A percentile compares a stretch with the other conserved stretches of the same genome.
Conservation (phyloP, 2,797 vertebrate species). For the Cuculus canorus region DNA sequence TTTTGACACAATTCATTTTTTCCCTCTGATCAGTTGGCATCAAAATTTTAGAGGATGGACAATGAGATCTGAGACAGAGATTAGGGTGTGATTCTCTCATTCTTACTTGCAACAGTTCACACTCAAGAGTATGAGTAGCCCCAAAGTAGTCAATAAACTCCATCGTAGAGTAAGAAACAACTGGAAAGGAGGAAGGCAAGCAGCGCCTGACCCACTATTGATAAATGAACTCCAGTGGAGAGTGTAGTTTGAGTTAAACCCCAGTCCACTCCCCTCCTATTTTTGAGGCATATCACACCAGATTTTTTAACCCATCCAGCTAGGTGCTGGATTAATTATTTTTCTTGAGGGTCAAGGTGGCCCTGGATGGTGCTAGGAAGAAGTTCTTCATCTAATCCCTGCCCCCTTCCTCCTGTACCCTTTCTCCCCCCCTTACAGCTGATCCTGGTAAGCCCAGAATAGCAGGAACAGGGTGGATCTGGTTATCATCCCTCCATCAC, state of each 20-base stretch:
- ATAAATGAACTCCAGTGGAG: fast-evolving
- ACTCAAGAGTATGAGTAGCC: background rate
- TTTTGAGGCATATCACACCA: background rate
- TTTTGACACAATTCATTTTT: background rate
- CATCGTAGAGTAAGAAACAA: background rate
- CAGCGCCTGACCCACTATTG: background rate
- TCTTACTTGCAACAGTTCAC: background rate
- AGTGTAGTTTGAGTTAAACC: background rate
- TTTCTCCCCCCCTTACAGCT: background rate
- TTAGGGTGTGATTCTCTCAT: background rate
- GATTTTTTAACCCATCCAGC: background rate
- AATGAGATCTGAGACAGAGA: background rate
- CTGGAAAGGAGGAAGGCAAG: background rate
- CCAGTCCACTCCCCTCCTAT: background rate
- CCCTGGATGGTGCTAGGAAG: background rate
- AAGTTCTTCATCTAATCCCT: background rate
- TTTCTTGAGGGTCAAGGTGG: background rate
- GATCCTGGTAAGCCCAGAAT: background rate
- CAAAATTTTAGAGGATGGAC: background rate
- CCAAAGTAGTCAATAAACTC: background rate
- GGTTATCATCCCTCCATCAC: background rate
- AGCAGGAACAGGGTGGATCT: background rate
- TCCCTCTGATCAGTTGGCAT: background rate
- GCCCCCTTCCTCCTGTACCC: background rate
- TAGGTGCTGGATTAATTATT: background rate